Evolutionary conservation across 2,797 vertebrate genomes (phyloP).

Genomic region (Manis crassicaudata): DNA sequence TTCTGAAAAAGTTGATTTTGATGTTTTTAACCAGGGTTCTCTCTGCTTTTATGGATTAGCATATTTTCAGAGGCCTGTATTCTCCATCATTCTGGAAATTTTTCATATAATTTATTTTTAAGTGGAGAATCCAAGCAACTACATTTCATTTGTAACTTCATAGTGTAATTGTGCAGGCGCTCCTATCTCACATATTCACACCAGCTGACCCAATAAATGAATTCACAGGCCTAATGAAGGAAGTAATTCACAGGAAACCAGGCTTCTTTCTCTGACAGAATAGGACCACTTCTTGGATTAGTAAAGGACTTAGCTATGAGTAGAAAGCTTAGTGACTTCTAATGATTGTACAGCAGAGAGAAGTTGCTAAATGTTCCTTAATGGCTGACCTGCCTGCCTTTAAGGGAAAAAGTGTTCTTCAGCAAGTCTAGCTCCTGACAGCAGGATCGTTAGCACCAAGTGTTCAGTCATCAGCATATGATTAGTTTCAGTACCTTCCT

Average conservation of each 20-base stretch:
- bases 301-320: conserved; percentile 10
- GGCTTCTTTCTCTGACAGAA: background rate
- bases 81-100: background rate
- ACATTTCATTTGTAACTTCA: background rate
- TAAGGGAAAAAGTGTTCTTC: background rate
- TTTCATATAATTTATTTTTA: background rate
- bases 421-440: background rate
- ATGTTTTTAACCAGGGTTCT: background rate
- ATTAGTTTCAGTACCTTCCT: background rate
- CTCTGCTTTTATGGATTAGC: background rate
- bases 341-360: background rate
- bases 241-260: background rate
- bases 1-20: background rate
- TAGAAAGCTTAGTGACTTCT: conserved; percentile 28
- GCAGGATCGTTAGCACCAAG: background rate
- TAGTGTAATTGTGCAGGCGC: background rate
- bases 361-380: background rate
- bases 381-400: background rate
- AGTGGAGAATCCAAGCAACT: background rate
- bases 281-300: background rate
- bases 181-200: background rate
- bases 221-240: background rate
- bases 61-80: background rate
- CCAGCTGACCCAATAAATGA: background rate
- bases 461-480: background rate